Evolutionary conservation across 2,113 vertebrate species (phyloP).

Genomic region (Rallus limicola): DNA sequence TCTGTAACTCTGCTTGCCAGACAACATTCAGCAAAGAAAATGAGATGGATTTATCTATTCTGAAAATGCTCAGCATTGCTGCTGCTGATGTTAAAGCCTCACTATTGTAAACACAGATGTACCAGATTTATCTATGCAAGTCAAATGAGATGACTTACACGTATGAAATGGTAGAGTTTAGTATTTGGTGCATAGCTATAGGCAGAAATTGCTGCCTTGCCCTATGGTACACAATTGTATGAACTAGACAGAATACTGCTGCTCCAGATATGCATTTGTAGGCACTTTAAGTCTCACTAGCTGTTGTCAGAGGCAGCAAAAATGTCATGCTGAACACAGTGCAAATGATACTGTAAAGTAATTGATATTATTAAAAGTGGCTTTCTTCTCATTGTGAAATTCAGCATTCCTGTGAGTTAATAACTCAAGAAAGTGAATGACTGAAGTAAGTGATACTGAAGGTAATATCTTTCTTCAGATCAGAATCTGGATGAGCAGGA

Average conservation of each 20-base stretch:
- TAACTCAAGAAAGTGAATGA: background rate
- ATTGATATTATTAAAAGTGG: background rate
- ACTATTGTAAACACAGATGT: background rate
- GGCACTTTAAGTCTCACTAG: background rate
- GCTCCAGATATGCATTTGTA: background rate
- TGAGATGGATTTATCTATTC: background rate
- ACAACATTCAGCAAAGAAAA: constrained; percentile 20
- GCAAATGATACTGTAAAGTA: background rate
- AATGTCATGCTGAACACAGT: background rate
- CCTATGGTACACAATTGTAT: background rate
- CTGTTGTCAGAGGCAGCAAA: background rate
- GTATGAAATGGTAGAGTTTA: background rate
- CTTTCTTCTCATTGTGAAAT: background rate
- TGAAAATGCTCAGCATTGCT: background rate
- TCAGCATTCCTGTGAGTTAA: background rate
- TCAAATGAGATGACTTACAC: background rate
- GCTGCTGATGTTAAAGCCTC: background rate
- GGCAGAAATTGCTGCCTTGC: background rate
- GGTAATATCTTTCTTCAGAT: background rate
- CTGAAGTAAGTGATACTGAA: background rate
- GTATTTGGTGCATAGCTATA: background rate
- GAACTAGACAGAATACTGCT: background rate
- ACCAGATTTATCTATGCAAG: background rate
- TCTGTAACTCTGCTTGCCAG: background rate
- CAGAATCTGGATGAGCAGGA: background rate